Evolutionary conservation across 1,140 invertebrate genomes (phyloP).

Genomic region (Euwallacea fornicatus): DNA sequence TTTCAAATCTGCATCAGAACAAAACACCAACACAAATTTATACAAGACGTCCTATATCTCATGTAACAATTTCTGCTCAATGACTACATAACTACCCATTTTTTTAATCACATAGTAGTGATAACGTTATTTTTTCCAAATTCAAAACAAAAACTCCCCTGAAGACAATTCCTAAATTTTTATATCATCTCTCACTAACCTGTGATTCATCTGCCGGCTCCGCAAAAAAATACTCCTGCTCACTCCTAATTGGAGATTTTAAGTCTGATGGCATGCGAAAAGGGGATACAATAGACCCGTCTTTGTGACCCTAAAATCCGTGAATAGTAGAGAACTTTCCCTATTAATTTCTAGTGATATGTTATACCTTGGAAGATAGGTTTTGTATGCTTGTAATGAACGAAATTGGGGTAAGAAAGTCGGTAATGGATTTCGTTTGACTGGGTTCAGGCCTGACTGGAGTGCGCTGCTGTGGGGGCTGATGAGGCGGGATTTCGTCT

Average conservation of each 20-base stretch:
- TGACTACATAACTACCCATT: too few relatives aligned
- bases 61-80: too few relatives aligned
- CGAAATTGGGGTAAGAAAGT: slow-evolving; percentile 47
- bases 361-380: slow-evolving; percentile 40
- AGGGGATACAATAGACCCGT: slow-evolving; percentile 32
- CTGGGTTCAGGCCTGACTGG: slow-evolving; percentile 33
- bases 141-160: too few relatives aligned
- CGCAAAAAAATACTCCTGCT: slow-evolving; percentile 54
- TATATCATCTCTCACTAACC: too few relatives aligned
- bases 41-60: too few relatives aligned
- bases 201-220: slow-evolving; percentile 17
- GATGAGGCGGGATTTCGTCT: slow-evolving; percentile 45
- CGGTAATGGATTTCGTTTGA: slow-evolving; percentile 46
- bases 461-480: slow-evolving; percentile 39
- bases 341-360: neutral
- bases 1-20: too few relatives aligned
- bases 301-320: slow-evolving; percentile 20
- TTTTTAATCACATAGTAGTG: too few relatives aligned
- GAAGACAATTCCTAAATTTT: too few relatives aligned
- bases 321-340: slow-evolving; percentile 13
- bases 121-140: too few relatives aligned
- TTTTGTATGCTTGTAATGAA: slow-evolving; percentile 46
- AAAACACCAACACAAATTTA: too few relatives aligned
- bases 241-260: slow-evolving; percentile 45
- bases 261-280: slow-evolving; percentile 37